phyloP scores from a whole-genome alignment of 2,888 invertebrate genomes.

The Synanthedon vespiformis region DNA sequence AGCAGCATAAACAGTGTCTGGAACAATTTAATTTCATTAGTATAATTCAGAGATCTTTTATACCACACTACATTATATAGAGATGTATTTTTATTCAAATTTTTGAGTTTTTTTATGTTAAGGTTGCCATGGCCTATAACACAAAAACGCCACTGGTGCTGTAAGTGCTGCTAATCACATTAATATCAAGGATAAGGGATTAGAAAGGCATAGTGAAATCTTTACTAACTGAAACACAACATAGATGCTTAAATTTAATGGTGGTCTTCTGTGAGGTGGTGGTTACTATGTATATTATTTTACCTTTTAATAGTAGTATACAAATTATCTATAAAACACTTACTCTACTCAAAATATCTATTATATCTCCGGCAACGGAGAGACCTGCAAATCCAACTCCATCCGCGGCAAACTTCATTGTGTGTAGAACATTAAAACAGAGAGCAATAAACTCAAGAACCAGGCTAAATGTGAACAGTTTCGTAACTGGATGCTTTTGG shows the following conservation, averaged over 20 bases:
- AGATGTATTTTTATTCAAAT: too few relatives aligned
- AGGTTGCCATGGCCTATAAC: too few relatives aligned
- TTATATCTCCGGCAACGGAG: slow-evolving; percentile 89
- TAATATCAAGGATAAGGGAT: background rate
- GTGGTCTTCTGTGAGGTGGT: too few relatives aligned
- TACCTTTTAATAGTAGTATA: too few relatives aligned
- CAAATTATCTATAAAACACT: slow-evolving; percentile 22
- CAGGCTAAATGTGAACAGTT: slow-evolving; percentile 89
- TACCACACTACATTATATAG: too few relatives aligned
- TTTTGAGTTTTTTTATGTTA: too few relatives aligned
- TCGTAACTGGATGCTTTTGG: slow-evolving; percentile 92
- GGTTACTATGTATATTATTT: too few relatives aligned
- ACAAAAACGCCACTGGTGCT: too few relatives aligned
- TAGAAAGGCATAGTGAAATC: too few relatives aligned
- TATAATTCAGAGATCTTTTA: background rate
- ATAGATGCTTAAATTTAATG: too few relatives aligned
- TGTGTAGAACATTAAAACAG: slow-evolving; percentile 88
- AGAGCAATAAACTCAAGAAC: slow-evolving; percentile 87
- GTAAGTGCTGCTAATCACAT: too few relatives aligned
- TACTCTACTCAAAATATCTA: slow-evolving; percentile 92
- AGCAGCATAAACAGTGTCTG: slow-evolving; percentile 95
- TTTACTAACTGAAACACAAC: too few relatives aligned
- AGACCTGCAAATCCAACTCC: slow-evolving; percentile 88
- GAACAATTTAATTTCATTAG: slow-evolving; percentile 17
- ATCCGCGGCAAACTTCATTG: slow-evolving; percentile 90